Evolutionary conservation across 1,140 invertebrate genomes (phyloP).

Genomic region (Caenorhabditis tropicalis): DNA sequence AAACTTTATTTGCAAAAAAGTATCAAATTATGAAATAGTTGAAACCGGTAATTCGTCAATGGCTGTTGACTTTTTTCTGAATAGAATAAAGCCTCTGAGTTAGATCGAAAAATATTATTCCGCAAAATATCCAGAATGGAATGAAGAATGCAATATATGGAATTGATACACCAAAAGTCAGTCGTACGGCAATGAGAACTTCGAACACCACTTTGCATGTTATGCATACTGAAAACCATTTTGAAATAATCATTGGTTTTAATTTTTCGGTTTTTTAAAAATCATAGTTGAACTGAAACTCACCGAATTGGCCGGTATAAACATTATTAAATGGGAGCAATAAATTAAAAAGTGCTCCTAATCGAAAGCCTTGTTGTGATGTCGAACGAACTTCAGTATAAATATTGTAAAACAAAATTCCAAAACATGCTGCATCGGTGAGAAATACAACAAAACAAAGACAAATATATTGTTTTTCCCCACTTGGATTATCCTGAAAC

Average conservation of each 20-base stretch:
- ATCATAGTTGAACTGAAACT: neutral
- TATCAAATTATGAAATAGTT: no score
- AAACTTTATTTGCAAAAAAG: neutral
- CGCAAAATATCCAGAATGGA: constrained; percentile 35
- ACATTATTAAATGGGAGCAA: constrained; percentile 23
- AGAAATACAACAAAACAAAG: constrained; percentile 2
- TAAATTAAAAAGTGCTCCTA: neutral
- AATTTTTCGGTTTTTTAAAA: neutral
- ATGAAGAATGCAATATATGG: constrained; percentile 3
- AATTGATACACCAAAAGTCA: neutral
- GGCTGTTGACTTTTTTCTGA: neutral
- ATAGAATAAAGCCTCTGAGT: constrained; percentile 19
- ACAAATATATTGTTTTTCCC: neutral
- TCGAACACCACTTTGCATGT: constrained; percentile 6
- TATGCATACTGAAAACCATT: constrained; percentile 47
- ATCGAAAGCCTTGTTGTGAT: neutral
- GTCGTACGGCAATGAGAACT: neutral
- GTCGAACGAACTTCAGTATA: neutral
- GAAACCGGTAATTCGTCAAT: neutral
- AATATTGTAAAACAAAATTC: neutral
- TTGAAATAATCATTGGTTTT: no score
- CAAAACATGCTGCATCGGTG: neutral
- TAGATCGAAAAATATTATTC: constrained; percentile 36
- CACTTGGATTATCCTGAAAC: constrained; percentile 14
- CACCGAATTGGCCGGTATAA: constrained; percentile 25